phyloP scores from a whole-genome alignment of 2,113 vertebrate genomes.

The Chloropsis hardwickii region DNA sequence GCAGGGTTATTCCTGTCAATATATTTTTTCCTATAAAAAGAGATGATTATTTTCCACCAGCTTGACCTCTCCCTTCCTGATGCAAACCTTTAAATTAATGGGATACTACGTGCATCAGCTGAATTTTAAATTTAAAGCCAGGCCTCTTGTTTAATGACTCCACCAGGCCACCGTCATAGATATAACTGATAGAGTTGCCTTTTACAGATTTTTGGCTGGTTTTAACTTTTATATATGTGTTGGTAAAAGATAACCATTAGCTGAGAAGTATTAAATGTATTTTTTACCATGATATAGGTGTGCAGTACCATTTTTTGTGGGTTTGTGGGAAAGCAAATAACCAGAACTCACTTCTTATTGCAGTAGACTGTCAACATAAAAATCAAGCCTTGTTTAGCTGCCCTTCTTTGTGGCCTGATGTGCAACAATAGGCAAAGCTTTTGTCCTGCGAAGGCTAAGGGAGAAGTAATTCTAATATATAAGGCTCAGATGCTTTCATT shows the following conservation, averaged over 20 bases:
- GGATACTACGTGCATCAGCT: neutral
- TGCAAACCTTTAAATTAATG: neutral
- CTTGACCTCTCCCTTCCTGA: neutral
- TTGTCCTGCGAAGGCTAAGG: neutral
- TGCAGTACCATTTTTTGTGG: neutral
- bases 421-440: constrained; percentile 4
- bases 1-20: neutral
- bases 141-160: neutral
- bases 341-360: neutral
- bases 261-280: neutral
- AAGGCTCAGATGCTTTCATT: neutral
- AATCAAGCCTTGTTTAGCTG: neutral
- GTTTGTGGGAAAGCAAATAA: neutral
- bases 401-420: neutral
- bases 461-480: neutral
- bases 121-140: neutral
- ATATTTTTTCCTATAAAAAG: neutral
- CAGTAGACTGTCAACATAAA: neutral
- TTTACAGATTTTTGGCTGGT: neutral
- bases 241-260: neutral
- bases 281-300: neutral
- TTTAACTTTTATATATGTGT: neutral
- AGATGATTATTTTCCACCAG: neutral
- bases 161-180: neutral
- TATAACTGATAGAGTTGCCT: neutral